Evolutionary conservation across 2,888 invertebrate species (phyloP), one percentile per base, ranked within the genome.

Genomic region (Drosophila greeni): DNA sequence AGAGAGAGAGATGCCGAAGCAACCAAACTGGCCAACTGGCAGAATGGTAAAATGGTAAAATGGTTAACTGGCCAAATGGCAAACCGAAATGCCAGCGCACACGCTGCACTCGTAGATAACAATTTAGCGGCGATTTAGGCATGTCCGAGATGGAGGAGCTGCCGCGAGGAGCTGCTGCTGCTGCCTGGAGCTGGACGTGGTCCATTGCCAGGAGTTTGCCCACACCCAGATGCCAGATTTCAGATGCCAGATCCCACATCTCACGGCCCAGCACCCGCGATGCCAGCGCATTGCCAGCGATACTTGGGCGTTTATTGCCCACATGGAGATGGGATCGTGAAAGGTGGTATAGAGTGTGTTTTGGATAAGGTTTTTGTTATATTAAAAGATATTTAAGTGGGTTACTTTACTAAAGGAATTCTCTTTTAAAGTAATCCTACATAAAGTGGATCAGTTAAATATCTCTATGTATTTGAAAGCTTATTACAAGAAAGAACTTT

Each of bases 121-220:
- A 80, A 84, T 81, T 81, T 84, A 84, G 84, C 72, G 64, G 83
- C 75, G 82, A 81, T 81, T 81, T 84, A 84, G 84, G 77, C 84
- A 82, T 79, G 76, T 78, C 72, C 80, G 74, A 74, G 60, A 43
- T 64, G 64, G 52, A 64, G 64, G 52, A 64, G 64, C 42, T 51
- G 62, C 51, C 42, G 51, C 36, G 57, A 34, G 51, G 64, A 62
- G 62, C 40, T 49, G 61, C 40, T 23, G 62, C 40, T 49, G 61
- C 40, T 23, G 48, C 39, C 26, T 14, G 6, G 6, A 23, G 29
- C 29, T 24, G 47, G 24, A 26, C 20, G 23, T 16, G 23, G 29
- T 40, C 48, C 49, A 29, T 49, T 48, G 58, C 49, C 59, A 42
- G 42, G 23, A 61, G 48, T 26, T 40, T 40, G 56, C 45, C 58